These are phyloP conservation scores for Callionymus lyra DNA, from an alignment of 2,113 vertebrate species.

Conservation along the genomic window DNA sequence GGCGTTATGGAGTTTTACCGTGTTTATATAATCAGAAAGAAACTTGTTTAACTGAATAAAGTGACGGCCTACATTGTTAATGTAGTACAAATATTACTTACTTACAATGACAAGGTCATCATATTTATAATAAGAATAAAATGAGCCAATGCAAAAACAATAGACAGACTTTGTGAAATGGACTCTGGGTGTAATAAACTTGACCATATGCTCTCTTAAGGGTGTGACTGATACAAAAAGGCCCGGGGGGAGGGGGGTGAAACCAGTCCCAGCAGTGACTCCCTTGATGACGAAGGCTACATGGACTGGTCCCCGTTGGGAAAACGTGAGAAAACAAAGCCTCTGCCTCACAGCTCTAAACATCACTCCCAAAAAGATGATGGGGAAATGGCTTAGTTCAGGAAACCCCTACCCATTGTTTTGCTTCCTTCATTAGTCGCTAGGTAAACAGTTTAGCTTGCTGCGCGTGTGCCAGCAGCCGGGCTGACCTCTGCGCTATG, in stretches of 20 bases:
- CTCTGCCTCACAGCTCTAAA: constrained; percentile 39
- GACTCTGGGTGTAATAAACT: constrained; percentile 36
- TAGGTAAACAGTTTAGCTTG: constrained; percentile 62
- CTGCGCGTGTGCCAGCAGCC: constrained; percentile 61
- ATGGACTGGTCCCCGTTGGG: constrained; percentile 44
- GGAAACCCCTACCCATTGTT: constrained; percentile 73
- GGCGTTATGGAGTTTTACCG: too few relatives aligned
- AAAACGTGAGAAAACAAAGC: constrained; percentile 60
- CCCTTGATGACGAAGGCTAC: constrained; percentile 65
- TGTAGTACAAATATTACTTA: too few relatives aligned
- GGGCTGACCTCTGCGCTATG: constrained; percentile 47
- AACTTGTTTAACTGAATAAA: too few relatives aligned
- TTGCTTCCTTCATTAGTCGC: constrained; percentile 71
- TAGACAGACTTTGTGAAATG: constrained; percentile 48
- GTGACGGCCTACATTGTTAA: too few relatives aligned
- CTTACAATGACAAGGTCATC: too few relatives aligned
- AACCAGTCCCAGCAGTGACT: constrained; percentile 42
- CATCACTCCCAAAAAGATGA: constrained; percentile 37
- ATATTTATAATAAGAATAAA: constrained; percentile 38
- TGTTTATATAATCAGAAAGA: too few relatives aligned
- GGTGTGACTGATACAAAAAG: constrained; percentile 50
- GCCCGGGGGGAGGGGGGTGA: constrained; percentile 41
- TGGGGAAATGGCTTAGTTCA: constrained; percentile 32
- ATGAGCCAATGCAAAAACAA: constrained; percentile 32
- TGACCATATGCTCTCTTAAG: constrained; percentile 35